Conservation (phyloP, 2,113 vertebrate genomes). For the Hemibagrus wyckioides region DNA sequence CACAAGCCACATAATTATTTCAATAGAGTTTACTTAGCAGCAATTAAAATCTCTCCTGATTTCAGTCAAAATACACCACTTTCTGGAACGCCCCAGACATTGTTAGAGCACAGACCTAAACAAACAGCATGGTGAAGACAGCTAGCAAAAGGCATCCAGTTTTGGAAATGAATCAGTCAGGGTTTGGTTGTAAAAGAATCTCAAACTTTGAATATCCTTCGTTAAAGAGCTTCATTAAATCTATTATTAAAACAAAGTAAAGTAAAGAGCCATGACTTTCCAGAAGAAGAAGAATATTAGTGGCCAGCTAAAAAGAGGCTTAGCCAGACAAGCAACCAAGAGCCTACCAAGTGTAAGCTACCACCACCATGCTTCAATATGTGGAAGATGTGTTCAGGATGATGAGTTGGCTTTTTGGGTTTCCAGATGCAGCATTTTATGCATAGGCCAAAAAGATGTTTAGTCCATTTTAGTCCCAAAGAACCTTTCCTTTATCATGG, state of each 20-base stretch:
- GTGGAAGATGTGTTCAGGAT: too few species aligned
- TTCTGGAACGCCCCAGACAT: too few species aligned
- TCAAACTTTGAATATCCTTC: too few species aligned
- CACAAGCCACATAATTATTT: not conserved
- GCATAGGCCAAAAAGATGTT: not conserved
- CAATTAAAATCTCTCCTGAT: not conserved
- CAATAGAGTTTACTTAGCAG: not conserved
- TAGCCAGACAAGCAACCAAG: not conserved
- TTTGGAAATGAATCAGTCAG: not conserved
- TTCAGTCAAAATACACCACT: too few species aligned
- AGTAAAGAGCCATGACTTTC: not conserved
- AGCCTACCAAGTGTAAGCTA: not conserved
- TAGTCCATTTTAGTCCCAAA: too few species aligned
- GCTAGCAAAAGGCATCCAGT: not conserved
- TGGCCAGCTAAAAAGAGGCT: not conserved
- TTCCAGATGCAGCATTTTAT: not conserved
- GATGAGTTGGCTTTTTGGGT: not conserved
- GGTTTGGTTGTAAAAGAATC: too few species aligned
- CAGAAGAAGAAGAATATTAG: not conserved
- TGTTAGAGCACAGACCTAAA: too few species aligned
- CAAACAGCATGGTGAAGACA: too few species aligned
- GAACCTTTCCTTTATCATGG: not conserved
- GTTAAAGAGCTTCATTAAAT: too few species aligned
- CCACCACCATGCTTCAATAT: not conserved
- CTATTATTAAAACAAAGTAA: not conserved